These are phyloP conservation scores for Theocolax elegans DNA, from an alignment of 1,140 invertebrate genomes.

Conservation along the genomic window DNA sequence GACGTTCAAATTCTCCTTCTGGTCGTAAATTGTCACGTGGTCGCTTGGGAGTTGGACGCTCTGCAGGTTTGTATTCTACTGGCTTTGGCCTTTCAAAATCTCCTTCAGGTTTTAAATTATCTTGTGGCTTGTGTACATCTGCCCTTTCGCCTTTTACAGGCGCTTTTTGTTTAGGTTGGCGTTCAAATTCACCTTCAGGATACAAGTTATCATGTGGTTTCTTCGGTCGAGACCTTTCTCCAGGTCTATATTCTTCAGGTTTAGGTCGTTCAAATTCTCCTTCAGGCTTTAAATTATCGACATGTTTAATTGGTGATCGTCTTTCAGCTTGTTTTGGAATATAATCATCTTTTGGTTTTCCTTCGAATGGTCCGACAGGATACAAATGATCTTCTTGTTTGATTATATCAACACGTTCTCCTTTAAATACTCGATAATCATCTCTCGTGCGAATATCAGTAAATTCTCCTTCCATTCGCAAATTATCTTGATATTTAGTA, in stretches of 20 bases:
- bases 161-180: conserved; percentile 57
- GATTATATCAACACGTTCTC: conserved; percentile 48
- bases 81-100: conserved; percentile 71
- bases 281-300: conserved; percentile 71
- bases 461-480: conserved; percentile 72
- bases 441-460: conserved; percentile 57
- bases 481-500: conserved; percentile 65
- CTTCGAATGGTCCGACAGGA: conserved; percentile 69
- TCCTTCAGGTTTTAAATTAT: conserved; percentile 72
- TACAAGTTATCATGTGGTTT: conserved; percentile 74
- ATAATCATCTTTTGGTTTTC: conserved; percentile 68
- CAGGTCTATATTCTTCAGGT: conserved; percentile 74
- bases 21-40: conserved; percentile 66
- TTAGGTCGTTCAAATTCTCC: conserved; percentile 71
- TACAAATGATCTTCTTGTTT: conserved; percentile 67
- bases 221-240: conserved; percentile 73
- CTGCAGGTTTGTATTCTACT: conserved; percentile 74
- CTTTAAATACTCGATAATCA: conserved; percentile 41
- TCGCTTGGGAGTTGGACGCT: conserved; percentile 72
- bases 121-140: conserved; percentile 61
- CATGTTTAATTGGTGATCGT: conserved; percentile 65
- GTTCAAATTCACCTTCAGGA: conserved; percentile 70
- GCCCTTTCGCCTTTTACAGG: conserved; percentile 65
- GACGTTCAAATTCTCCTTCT: conserved; percentile 69
- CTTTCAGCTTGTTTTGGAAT: conserved; percentile 63